Percentiles rank a stretch among this genome's conserved stretches.
These are phyloP conservation scores for Platerodrilus igneus DNA, from an alignment of 2,888 invertebrate species.

Conservation along the genomic window DNA sequence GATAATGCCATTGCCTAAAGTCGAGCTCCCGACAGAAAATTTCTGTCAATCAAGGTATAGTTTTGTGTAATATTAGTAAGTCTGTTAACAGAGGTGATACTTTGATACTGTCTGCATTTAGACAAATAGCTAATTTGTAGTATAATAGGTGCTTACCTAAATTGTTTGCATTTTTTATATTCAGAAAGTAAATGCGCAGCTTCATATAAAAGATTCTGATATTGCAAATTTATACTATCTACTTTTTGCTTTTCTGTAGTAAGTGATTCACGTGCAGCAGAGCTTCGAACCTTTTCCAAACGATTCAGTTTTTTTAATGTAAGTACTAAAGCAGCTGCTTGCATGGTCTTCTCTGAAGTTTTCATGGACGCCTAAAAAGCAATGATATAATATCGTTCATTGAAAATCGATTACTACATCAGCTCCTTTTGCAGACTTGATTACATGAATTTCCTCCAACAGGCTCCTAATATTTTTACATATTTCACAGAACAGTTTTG, in stretches of 20 bases:
- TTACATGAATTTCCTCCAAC: constrained; percentile 63
- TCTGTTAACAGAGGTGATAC: too few species aligned
- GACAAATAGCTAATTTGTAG: too few species aligned
- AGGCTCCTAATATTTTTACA: constrained; percentile 66
- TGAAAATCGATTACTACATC: constrained; percentile 46
- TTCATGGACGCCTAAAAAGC: constrained; percentile 53
- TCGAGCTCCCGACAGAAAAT: too few species aligned
- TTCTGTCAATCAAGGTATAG: too few species aligned
- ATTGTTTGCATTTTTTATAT: constrained; percentile 90
- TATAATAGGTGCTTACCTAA: constrained; percentile 69
- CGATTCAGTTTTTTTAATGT: constrained; percentile 85
- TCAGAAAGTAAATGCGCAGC: constrained; percentile 90
- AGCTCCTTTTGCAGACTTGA: constrained; percentile 57
- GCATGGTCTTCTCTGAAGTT: constrained; percentile 63
- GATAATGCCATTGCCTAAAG: too few species aligned
- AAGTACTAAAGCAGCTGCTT: constrained; percentile 74
- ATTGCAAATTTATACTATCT: constrained; percentile 82
- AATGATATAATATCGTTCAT: constrained; percentile 8
- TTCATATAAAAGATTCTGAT: constrained; percentile 93
- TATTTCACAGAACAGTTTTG: constrained; percentile 60
- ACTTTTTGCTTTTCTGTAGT: constrained; percentile 82
- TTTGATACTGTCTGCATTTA: too few species aligned
- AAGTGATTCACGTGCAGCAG: constrained; percentile 74
- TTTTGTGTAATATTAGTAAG: too few species aligned
- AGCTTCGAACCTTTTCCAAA: constrained; percentile 81